Evolutionary conservation across 2,113 vertebrate genomes (phyloP).

Genomic region (Lipophrys pholis): DNA sequence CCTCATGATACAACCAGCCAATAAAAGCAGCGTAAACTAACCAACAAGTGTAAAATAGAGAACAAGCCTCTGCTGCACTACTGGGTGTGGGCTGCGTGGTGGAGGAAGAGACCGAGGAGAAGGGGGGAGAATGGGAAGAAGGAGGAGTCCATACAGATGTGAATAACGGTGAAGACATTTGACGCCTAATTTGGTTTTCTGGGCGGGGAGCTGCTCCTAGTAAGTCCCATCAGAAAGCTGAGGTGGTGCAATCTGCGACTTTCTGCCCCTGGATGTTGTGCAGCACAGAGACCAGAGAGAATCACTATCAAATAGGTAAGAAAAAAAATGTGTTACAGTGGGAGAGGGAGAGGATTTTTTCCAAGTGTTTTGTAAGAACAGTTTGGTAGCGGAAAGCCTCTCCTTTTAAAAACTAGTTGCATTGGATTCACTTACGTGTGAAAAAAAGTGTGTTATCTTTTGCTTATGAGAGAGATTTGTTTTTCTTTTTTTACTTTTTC

Average conservation of each 20-base stretch:
- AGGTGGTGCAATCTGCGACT: constrained; percentile 26
- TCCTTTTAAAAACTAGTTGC: constrained; percentile 45
- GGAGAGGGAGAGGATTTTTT: constrained; percentile 8
- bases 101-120: constrained; percentile 2
- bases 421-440: neutral
- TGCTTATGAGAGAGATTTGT: neutral
- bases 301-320: constrained; percentile 32
- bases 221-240: constrained; percentile 36
- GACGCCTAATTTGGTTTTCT: constrained; percentile 75
- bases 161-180: constrained; percentile 67
- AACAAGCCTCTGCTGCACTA: constrained; percentile 7
- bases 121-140: constrained; percentile 25
- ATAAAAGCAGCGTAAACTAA: neutral
- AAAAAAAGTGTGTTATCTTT: too few relatives aligned
- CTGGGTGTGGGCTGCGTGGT: constrained; percentile 22
- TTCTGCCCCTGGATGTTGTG: constrained; percentile 27
- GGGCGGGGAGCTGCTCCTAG: constrained; percentile 60
- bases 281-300: constrained; percentile 21
- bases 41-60: neutral
- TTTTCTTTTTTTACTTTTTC: neutral
- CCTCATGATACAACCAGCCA: neutral
- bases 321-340: too few relatives aligned
- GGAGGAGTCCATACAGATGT: constrained; percentile 52
- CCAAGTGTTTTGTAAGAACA: too few relatives aligned
- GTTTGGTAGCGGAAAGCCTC: neutral